Percentiles rank a stretch among this genome's conserved stretches.
These are phyloP conservation scores for Ptyas mucosa DNA, from an alignment of 2,113 vertebrate genomes.

Conservation along the genomic window DNA sequence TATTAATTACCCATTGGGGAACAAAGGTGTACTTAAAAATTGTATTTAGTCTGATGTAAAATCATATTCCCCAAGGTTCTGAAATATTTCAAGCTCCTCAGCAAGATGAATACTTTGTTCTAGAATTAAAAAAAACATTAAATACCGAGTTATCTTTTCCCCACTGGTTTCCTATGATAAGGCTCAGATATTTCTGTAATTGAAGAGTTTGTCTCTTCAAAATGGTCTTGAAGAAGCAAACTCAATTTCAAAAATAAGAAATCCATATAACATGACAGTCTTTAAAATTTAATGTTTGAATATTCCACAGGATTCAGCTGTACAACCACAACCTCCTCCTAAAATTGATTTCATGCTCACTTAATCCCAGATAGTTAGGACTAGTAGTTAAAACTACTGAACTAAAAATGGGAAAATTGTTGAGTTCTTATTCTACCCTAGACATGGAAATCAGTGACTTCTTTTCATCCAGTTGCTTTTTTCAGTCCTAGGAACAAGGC, in stretches of 20 bases:
- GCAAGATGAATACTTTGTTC: background rate
- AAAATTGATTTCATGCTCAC: background rate
- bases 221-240: background rate
- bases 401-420: background rate
- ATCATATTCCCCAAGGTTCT: background rate
- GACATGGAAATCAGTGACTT: background rate
- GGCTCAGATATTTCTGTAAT: slow-evolving; percentile 3
- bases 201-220: background rate
- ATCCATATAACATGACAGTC: background rate
- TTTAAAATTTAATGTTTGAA: background rate
- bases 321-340: slow-evolving; percentile 10
- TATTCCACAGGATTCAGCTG: background rate
- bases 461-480: background rate
- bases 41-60: background rate
- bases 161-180: slow-evolving; percentile 4
- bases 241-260: background rate
- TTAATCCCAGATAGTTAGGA: background rate
- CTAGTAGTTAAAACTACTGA: background rate
- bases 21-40: background rate
- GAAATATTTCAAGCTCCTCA: background rate
- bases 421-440: background rate
- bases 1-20: background rate
- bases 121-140: background rate
- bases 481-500: background rate
- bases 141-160: background rate